Evolutionary conservation across 2,797 vertebrate genomes (phyloP), one percentile per base, ranked within the genome.

Genomic region (Semaprochilodus insignis): DNA sequence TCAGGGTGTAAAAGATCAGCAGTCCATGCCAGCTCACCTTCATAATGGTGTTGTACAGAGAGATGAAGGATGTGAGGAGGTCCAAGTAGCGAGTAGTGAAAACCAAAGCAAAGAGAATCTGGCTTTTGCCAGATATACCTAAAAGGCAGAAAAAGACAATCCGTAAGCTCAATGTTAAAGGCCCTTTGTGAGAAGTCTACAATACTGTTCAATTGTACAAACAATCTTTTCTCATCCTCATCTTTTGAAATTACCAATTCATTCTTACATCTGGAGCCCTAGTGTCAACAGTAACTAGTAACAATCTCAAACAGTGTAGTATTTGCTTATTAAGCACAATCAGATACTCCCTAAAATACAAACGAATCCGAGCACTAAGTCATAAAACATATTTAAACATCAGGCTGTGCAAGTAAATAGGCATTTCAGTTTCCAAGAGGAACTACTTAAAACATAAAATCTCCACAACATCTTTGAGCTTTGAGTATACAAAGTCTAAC

Each of bases 121-220:
- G 98, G 91, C 98, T 99, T 94, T 99, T 99, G 82, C 98, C 98
- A 88, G 98, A 99, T 91, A 99, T 99, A 91, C 98, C 98, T 99
- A 83, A 87, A 91, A 89, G 36, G 48, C 89, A 88, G 90, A n/a
- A 87, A 60, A 55, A 34, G 11, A 19, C 6, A 59, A 13, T 8
- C 11, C 17, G 13, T 55, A 25, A 23, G 17, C 14, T 5, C 11
- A 8, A 5, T 5, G 16, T 44, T 16, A 1, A 57, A 55, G 7
- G 1, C 52, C 21, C 52, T 31, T 27, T 27, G 2, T 16, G 57
- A 13, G 17, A 21, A 6, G 2, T 25, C 2, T 34, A 19, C 6
- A 36, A 17, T 23, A 6, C 40, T 51, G 23, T 10, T 25, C 23
- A 25, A 69, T 27, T 60, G 52, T 13, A 75, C 52, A 25, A 40